Base-by-base conservation (phyloP, 2,113 vertebrate genomes). In the Rhea americana region DNA sequence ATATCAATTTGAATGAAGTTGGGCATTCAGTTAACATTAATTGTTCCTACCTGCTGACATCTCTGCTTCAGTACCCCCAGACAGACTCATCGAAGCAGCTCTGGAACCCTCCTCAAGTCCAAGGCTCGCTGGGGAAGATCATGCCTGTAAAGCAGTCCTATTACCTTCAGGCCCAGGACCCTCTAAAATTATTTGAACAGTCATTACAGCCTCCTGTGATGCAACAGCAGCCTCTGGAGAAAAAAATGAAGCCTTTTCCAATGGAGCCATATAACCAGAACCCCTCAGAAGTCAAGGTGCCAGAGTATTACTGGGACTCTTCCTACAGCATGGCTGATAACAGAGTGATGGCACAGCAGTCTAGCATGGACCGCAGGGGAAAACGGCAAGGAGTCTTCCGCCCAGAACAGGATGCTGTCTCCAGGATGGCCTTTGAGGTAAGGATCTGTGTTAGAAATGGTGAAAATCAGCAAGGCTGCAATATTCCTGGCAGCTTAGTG, bases 241-340 rank as follows among this genome's bases (percentile, higher is more conserved):
- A 99, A 97, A 99, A 99, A 97, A 98, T 99, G 96, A 99, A 99
- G 97, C 97, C 97, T 98, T 99, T 98, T 91, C 98, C 98, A 91
- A 97, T 98, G 97, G 98, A 98, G 97, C 97, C 98, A 97, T 98
- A 98, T 97, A 98, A 97, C 97, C 98, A 98, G 82, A 98, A 97
- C 73, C 96, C 98, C 97, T 98, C 98, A 83, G 98, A 99, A 91
- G 97, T 99, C 66, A 99, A 99, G 95, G 96, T 99, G 97, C 98
- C 98, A 87, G 99, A 99, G 73, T 99, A 98, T 98, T 99, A 99
- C 97, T 99, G 99, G 99, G 99, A 99, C 75, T 97, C 98, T 39
- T 92, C 98, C 20, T 99, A 99, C 94, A 97, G 98, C 82, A 95
- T 99, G 96, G 95, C 97, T 35, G 99, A 99, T 50, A 98, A 97